Conservation (phyloP, 92 coral and sea anemone genomes). For the Nematostella vectensis region DNA sequence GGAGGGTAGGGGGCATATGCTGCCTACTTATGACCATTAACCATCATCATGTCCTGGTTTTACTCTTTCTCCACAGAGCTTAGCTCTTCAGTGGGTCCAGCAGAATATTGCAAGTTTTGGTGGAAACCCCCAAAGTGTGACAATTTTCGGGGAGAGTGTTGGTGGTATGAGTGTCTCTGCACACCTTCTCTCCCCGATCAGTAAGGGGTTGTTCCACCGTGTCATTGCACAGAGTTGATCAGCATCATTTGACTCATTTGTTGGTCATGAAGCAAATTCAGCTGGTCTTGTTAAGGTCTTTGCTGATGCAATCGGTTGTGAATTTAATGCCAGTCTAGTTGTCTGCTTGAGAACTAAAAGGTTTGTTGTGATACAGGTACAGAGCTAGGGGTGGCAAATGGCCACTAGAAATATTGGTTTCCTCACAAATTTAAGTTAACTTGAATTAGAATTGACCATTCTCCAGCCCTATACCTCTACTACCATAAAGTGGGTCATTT, state of each 20-base stretch:
- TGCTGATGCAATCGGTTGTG: neutral
- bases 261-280: neutral
- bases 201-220: neutral
- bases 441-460: too few relatives aligned
- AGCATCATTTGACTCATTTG: neutral
- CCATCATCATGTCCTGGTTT: too few relatives aligned
- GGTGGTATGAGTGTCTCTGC: neutral
- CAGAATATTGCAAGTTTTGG: conserved; percentile 2
- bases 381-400: too few relatives aligned
- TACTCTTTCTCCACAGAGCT: neutral
- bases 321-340: neutral
- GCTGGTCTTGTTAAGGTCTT: neutral
- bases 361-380: too few relatives aligned
- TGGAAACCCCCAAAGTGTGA: neutral
- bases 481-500: too few relatives aligned
- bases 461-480: too few relatives aligned
- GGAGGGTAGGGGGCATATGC: too few relatives aligned
- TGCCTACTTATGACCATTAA: too few relatives aligned
- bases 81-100: conserved; percentile 8
- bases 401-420: too few relatives aligned
- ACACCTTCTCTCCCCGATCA: neutral
- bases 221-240: neutral
- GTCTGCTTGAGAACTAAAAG: neutral
- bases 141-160: conserved; percentile 9
- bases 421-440: too few relatives aligned